phyloP scores from a whole-genome alignment of 2,113 vertebrate species.

The Esox niger region DNA sequence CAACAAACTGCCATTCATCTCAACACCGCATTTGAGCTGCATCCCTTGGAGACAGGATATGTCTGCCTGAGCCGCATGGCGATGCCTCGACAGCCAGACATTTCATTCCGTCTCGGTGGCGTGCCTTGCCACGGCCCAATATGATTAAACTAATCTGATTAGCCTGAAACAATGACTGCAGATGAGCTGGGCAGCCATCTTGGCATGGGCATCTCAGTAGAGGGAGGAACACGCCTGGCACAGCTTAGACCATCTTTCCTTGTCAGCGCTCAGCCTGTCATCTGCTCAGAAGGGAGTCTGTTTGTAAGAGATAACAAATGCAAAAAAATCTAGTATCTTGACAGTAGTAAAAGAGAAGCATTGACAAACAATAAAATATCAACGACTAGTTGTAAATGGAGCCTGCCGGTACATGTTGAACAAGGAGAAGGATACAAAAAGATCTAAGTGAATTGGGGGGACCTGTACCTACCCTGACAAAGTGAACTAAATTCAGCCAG shows the following conservation, averaged over 20 bases:
- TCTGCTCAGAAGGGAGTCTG: slow-evolving; percentile 26
- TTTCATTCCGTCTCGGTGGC: slow-evolving; percentile 53
- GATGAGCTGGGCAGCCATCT: slow-evolving; percentile 39
- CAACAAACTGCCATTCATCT: too few species aligned
- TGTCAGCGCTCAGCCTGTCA: slow-evolving; percentile 39
- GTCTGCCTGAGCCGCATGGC: slow-evolving; percentile 13
- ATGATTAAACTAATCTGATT: slow-evolving; percentile 74
- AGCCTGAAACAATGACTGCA: slow-evolving; percentile 61
- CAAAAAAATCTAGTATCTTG: neutral
- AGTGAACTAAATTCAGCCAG: too few species aligned
- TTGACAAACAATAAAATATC: too few species aligned
- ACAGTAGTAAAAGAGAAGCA: too few species aligned
- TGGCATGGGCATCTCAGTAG: slow-evolving; percentile 33
- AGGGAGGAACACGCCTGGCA: slow-evolving; percentile 35
- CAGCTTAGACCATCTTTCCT: slow-evolving; percentile 22
- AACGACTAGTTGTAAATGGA: too few species aligned
- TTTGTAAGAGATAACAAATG: neutral
- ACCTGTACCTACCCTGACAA: too few species aligned
- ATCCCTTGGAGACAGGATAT: slow-evolving; percentile 13
- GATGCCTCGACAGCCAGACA: slow-evolving; percentile 46
- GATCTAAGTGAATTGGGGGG: too few species aligned
- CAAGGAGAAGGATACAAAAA: too few species aligned
- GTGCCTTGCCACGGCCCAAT: slow-evolving; percentile 55
- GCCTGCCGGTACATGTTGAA: too few species aligned
- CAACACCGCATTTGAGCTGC: neutral